Base-by-base conservation (phyloP, 92 coral and sea anemone species). In the Palythoa grandiflora region DNA sequence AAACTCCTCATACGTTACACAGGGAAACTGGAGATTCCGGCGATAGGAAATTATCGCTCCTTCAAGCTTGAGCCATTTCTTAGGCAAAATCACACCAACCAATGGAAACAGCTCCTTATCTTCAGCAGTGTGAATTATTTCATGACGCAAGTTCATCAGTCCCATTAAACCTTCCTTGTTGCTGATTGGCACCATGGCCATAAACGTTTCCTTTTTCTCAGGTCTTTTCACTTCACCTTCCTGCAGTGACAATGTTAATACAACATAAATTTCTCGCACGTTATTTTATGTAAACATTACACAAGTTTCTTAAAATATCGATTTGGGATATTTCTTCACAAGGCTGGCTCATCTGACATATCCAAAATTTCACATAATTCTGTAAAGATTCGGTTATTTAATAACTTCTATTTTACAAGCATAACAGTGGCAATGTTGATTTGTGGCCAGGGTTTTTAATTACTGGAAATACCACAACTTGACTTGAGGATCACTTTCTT, bases 121-220 rank as follows among this genome's bases (percentile, higher is more conserved):
- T 57, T 89, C 79, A 13, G 97, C 97, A 15, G 89, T 90, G 66
- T 96, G 91, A 21, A 88, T 88, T 71, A 97, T 91, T 87, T 95
- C 99, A 6, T 78, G 47, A 17, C 94, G 92, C 20, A 97, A 73
- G 16, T 38, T 81, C 2, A 61, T 52, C 72, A 95, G 73, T 35
- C 99, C 99, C 35, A 66, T 40, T 13, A 97, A 96, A 38, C 91
- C 94, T 16, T 79, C 80, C 17, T 73, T 88, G 87, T 91, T 95
- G 79, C 97, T 92, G n/a, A 97, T 95, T 15, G 99, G 97, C 0
- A 90, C 92, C 91, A 96, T 90, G 53, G 83, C 87, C 54, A 96
- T 84, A 84, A 77, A 71, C 19, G 78, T 87, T 38, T 55, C 47
- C 38, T 77, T 72, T 9, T 38, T 40, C 13, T 53, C 40, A 12